Base-by-base conservation (phyloP, 37 sponge, comb jelly and placozoan genomes). In the Agelas oroides region DNA sequence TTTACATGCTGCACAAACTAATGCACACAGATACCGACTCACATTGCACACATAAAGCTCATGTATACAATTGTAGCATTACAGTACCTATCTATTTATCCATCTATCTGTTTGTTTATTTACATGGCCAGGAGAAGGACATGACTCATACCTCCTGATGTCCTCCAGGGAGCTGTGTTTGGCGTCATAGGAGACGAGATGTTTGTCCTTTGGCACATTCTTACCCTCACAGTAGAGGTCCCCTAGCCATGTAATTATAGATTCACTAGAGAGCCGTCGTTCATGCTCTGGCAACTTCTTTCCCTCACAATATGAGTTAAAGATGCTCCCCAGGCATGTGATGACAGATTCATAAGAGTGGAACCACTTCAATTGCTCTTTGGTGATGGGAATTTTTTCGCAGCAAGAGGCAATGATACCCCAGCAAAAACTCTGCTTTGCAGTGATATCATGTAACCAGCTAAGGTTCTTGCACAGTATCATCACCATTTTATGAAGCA, bases 401-500 rank as follows among this genome's bases (percentile, higher is more conserved):
- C 66, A 78, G 39, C 73, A 78, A 24, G 85, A 55, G 52, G 90
- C 79, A 17, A 89, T 64, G 27, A 89, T 53, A 1, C 90, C 90
- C 90, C 90, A 89, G 37, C 85, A 89, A 75, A 89, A 89, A 5
- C 39, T 41, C 59, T 89, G 90, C 55, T 73, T 77, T 38, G 77
- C 25, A 20, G 89, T 58, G 35, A 83, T 73, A 30, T 36, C 39
- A 3, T 53, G 21, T 1, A 89, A 60, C 89, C 89, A 89, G 16
- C 53, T 70, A 27, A 83, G 71, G 23, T 76, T 52, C 25, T 38
- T 55, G 33, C 54, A 65, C 20, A 89, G 78, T 18, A 36, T 38
- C 15, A 30, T 21, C 19, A 89, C 55, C n/a, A 55, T 63, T 8
- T 54, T 64, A 30, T 59, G 12, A 40, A 89, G 77, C 46, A 89